Base-by-base conservation (phyloP, 2,888 invertebrate genomes). In the Hyposoter didymator region DNA sequence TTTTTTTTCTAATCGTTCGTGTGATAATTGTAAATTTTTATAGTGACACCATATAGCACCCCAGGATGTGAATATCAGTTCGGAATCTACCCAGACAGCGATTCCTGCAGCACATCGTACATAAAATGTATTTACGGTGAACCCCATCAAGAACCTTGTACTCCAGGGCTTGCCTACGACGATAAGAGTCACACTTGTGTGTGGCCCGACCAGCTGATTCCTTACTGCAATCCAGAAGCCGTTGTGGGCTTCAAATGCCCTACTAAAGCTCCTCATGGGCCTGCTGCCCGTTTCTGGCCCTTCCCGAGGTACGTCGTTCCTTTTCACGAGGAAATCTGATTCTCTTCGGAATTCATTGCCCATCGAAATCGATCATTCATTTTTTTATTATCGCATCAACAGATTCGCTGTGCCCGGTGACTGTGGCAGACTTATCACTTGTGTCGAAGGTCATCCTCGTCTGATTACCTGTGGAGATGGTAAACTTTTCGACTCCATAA, bases 171-270 rank as follows among this genome's bases (percentile, higher is more conserved):
- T 82, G 98, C 97, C 19, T 98, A 98, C 94, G 98, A 98, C 90
- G 97, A 97, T 74, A 96, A 97, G 89, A 97, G 96, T 84, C 98
- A 98, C 92, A 96, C 96, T 73, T 98, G 98, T 95, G 98, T 98
- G 94, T 98, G 98, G 98, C 98, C 98, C 8, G 98, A 98, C 95
- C 96, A 98, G 83, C 95, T 98, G 62, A 95, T 97, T 87, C 97
- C 98, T 81, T 96, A 95, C 93, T 98, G 98, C 94, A 98, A 98
- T 94, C 98, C 98, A 87, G 98, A 98, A 96, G 97, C 97, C 90
- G 97, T 98, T 82, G 97, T 98, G 85, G 98, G 98, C 78, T 98
- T 98, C 95, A 97, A 97, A 91, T 98, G 98, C 93, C 98, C 98
- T 45, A 96, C 96, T 2, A 97, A 98, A 93, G 96, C 98, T 67